Percentiles rank a stretch among this genome's conserved stretches.
phyloP scores from a whole-genome alignment of 2,797 vertebrate genomes.

The Alosa sapidissima region DNA sequence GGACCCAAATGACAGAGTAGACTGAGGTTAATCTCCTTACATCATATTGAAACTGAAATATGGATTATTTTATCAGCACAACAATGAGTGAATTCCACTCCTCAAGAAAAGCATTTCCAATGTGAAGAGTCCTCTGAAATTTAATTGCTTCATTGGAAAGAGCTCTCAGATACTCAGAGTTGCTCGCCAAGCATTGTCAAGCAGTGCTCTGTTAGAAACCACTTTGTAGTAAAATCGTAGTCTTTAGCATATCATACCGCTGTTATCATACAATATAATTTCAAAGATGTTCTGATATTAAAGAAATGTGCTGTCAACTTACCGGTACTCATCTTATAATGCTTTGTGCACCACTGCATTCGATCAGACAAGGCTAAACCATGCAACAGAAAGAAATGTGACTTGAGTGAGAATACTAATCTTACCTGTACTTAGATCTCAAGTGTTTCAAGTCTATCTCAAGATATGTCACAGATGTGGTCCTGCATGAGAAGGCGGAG shows the following conservation, averaged over 20 bases:
- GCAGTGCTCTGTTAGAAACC: not conserved
- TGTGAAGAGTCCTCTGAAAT: not conserved
- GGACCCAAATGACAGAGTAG: not conserved
- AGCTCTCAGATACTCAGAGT: not conserved
- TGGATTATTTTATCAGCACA: constrained; percentile 9
- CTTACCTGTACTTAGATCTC: not conserved
- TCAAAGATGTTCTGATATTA: not conserved
- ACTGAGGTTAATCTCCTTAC: constrained; percentile 18
- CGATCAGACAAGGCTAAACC: not conserved
- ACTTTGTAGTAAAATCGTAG: not conserved
- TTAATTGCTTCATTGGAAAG: constrained; percentile 7
- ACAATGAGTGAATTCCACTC: constrained; percentile 1
- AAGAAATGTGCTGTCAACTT: not conserved
- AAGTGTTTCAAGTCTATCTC: not conserved
- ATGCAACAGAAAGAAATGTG: not conserved
- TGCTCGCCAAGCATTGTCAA: not conserved
- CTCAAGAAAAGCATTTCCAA: not conserved
- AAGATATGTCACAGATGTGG: constrained; percentile 20
- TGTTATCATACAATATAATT: not conserved
- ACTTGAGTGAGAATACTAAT: constrained; percentile 13
- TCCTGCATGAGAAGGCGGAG: constrained; percentile 5
- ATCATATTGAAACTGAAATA: constrained; percentile 20
- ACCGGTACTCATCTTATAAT: not conserved
- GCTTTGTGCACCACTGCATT: not conserved
- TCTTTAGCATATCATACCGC: not conserved